Percentiles rank a stretch among this genome's conserved stretches.
Evolutionary conservation across 2,888 invertebrate species (phyloP).

Genomic region (Amiota mariae): DNA sequence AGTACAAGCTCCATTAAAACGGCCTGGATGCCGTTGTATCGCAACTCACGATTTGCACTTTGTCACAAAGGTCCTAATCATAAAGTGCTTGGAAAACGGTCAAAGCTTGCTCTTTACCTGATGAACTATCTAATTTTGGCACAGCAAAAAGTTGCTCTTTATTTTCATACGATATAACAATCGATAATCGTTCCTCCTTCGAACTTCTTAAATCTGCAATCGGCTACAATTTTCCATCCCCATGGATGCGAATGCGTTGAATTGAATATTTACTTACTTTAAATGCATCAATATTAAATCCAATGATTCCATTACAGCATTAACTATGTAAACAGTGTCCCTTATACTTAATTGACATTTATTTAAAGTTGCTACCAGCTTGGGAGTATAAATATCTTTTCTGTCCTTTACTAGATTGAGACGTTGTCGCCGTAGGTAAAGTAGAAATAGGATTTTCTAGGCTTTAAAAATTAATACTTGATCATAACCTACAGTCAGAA

Average conservation of each 20-base stretch:
- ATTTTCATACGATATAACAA: conserved; percentile 49
- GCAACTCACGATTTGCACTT: conserved; percentile 51
- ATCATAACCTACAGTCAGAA: too few relatives aligned
- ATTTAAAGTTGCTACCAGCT: conserved; percentile 29
- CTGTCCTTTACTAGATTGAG: too few relatives aligned
- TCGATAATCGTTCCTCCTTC: conserved; percentile 57
- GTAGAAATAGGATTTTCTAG: too few relatives aligned
- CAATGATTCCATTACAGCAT: conserved; percentile 51
- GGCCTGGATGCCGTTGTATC: conserved; percentile 52
- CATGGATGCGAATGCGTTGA: conserved; percentile 58
- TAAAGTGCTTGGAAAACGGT: conserved; percentile 47
- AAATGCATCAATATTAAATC: conserved; percentile 58
- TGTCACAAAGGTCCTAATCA: conserved; percentile 48
- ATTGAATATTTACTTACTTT: conserved; percentile 58
- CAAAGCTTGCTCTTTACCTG: conserved; percentile 40
- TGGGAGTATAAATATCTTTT: too few relatives aligned
- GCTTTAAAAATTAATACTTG: too few relatives aligned
- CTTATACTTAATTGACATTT: conserved; percentile 46
- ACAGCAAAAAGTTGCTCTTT: conserved; percentile 57
- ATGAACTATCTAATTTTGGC: conserved; percentile 53
- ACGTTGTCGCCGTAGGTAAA: too few relatives aligned
- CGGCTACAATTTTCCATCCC: conserved; percentile 62
- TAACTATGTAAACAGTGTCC: conserved; percentile 51
- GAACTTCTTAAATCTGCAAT: conserved; percentile 41
- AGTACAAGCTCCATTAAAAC: conserved; percentile 51